Conservation (phyloP, 2,888 invertebrate species). For the Tuberolachnus salignus region DNA sequence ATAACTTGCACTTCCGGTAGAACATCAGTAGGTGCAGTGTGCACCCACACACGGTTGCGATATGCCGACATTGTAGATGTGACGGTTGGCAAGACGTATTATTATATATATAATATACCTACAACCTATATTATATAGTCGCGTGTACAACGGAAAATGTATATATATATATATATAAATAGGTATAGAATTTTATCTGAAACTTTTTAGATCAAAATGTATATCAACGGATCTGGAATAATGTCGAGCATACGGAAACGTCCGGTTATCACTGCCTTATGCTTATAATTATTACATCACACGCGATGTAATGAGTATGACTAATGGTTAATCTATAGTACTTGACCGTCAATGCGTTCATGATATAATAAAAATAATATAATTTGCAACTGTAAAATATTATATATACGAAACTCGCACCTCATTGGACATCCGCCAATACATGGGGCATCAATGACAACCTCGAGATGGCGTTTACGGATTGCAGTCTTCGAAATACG, state of each 20-base stretch:
- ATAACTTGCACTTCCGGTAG: neutral
- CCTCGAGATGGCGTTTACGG: neutral
- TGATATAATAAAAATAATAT: too few relatives aligned
- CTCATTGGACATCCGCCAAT: slow-evolving; percentile 11
- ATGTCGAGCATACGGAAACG: neutral
- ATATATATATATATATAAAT: too few relatives aligned
- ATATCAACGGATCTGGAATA: neutral
- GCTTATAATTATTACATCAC: neutral
- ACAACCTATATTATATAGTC: neutral
- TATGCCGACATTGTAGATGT: neutral
- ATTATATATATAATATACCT: too few relatives aligned
- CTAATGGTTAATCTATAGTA: neutral
- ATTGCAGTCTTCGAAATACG: neutral
- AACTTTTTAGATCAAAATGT: too few relatives aligned
- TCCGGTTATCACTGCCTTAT: neutral
- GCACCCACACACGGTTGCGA: neutral
- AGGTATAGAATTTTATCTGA: too few relatives aligned
- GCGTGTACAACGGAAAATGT: neutral
- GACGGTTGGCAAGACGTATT: neutral
- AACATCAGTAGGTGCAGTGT: neutral
- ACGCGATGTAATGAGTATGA: neutral
- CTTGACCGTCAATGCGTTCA: neutral
- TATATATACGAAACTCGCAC: neutral
- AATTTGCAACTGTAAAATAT: neutral
- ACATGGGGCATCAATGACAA: neutral